phyloP scores from a whole-genome alignment of 1,140 invertebrate genomes.

The Drosophila parabipectinata region DNA sequence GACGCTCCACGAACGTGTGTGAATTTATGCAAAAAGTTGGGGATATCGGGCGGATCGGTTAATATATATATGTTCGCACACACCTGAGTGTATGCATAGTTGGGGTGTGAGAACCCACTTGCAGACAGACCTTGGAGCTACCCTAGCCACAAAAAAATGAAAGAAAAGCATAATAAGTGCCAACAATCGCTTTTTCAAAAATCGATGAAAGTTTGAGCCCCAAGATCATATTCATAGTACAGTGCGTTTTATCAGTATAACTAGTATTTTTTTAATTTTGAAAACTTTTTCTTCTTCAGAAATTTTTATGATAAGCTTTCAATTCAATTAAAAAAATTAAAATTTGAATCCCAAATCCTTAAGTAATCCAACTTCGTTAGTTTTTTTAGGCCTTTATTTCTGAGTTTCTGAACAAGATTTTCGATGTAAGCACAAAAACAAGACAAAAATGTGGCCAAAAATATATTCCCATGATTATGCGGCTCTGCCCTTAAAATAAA shows the following conservation, averaged over 20 bases:
- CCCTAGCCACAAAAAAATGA: constrained; percentile 6
- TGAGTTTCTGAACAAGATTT: not conserved
- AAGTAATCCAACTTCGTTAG: not conserved
- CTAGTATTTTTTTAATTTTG: not conserved
- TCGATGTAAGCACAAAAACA: not conserved
- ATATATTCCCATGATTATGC: constrained; percentile 30
- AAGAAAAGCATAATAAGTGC: not conserved
- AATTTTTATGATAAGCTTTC: no score
- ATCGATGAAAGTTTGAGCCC: constrained; percentile 5
- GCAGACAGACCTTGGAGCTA: constrained; percentile 23
- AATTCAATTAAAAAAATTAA: no score
- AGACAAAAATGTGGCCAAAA: not conserved
- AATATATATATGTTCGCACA: not conserved
- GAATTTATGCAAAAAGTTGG: constrained; percentile 50
- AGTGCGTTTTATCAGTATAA: constrained; percentile 4
- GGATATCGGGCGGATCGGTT: not conserved
- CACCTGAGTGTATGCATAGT: not conserved
- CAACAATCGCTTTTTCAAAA: constrained; percentile 2
- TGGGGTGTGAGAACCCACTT: constrained; percentile 32
- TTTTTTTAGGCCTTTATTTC: not conserved
- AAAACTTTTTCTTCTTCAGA: no score
- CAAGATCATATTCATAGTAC: not conserved
- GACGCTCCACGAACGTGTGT: constrained; percentile 41
- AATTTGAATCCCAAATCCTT: not conserved
- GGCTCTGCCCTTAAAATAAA: constrained; percentile 1